Conservation (phyloP, 2,113 vertebrate species). For the Pachycephala philippinensis region DNA sequence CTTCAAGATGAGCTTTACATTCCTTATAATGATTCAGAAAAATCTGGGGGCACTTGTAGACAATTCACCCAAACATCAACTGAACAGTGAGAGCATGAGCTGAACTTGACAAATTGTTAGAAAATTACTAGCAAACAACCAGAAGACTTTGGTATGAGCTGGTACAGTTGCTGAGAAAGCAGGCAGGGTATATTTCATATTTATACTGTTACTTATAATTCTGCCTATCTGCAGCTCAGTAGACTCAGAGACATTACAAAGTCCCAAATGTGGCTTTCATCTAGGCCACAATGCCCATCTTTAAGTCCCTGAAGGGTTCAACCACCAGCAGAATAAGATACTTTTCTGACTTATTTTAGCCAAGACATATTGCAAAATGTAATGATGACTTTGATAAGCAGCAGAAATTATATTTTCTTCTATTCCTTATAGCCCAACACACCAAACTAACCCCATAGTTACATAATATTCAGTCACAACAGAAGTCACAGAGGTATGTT, state of each 20-base stretch:
- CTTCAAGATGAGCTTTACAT: background rate
- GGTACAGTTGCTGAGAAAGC: background rate
- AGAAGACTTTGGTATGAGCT: background rate
- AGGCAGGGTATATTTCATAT: background rate
- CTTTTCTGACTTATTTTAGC: constrained; percentile 32
- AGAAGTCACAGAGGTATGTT: background rate
- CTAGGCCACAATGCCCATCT: background rate
- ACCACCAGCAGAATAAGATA: background rate
- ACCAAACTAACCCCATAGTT: constrained; percentile 13
- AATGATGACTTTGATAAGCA: constrained; percentile 13
- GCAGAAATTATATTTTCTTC: constrained; percentile 36
- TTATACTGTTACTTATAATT: background rate
- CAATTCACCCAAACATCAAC: background rate
- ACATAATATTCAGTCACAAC: background rate
- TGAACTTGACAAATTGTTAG: background rate
- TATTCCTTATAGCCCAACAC: constrained; percentile 33
- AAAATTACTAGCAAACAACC: background rate
- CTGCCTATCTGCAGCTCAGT: background rate
- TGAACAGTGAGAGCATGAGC: background rate
- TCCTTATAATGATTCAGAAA: background rate
- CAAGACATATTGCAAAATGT: constrained; percentile 41
- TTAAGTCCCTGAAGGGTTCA: background rate
- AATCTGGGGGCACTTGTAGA: background rate
- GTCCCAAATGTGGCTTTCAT: background rate
- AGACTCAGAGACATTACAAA: background rate